These are phyloP conservation scores for Brachionus sp. DNA, from an alignment of 1,140 invertebrate species.

Conservation along the genomic window DNA sequence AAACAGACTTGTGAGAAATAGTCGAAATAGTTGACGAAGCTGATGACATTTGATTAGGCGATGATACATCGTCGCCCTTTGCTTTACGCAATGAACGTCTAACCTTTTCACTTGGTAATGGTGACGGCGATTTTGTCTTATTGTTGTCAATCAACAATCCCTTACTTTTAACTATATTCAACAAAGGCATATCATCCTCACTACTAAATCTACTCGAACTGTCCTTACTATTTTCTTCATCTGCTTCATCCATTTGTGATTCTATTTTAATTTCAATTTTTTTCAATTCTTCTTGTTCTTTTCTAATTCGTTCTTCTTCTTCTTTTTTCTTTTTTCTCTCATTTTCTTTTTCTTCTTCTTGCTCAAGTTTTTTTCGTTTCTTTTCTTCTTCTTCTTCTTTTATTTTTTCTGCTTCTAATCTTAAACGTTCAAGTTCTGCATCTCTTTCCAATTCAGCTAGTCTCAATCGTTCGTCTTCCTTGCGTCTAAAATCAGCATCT, in stretches of 20 bases:
- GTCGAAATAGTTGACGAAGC: background rate
- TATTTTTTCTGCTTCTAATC: too few relatives aligned
- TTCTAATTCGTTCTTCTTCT: background rate
- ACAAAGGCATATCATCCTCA: background rate
- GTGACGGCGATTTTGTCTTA: conserved; percentile 13
- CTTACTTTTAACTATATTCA: background rate
- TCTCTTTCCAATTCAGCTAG: background rate
- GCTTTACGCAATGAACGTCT: background rate
- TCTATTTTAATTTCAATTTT: background rate
- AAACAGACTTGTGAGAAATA: background rate
- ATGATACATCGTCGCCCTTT: background rate
- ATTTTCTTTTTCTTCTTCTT: background rate
- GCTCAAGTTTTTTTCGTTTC: too few relatives aligned
- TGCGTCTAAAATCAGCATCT: background rate
- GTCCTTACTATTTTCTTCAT: background rate
- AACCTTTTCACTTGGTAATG: background rate
- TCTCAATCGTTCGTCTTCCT: background rate
- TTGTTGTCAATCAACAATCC: background rate
- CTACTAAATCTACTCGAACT: conserved; percentile 19
- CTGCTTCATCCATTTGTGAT: background rate
- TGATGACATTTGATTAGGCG: background rate
- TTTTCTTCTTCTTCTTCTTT: too few relatives aligned
- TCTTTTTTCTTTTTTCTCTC: background rate
- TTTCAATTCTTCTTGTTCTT: background rate
- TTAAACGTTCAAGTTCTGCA: background rate